Percentiles rank a stretch among this genome's conserved stretches.
Conservation (phyloP, 2,113 vertebrate genomes). For the Tor tambroides region DNA sequence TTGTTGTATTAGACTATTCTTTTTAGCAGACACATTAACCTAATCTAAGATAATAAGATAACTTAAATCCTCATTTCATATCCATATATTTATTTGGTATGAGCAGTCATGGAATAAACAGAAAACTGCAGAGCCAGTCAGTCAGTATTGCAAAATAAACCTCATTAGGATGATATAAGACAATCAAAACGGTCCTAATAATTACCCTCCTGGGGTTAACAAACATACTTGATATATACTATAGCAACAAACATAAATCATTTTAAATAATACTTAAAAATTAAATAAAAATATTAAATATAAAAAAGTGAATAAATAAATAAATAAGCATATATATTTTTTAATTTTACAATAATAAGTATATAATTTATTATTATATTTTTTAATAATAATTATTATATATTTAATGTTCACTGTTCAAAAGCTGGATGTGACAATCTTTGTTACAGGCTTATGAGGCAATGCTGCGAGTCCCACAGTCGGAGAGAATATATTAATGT, state of each 20-base stretch:
- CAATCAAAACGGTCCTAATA: background rate
- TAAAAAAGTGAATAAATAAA: no score
- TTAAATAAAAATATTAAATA: no score
- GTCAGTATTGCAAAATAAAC: background rate
- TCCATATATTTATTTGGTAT: background rate
- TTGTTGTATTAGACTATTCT: background rate
- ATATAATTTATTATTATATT: no score
- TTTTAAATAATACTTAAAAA: no score
- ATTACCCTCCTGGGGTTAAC: no score
- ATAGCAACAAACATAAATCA: no score
- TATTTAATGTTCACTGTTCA: background rate
- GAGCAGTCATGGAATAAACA: background rate
- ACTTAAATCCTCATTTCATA: no score
- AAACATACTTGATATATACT: background rate
- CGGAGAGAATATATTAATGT: constrained; percentile 2
- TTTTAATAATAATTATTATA: no score
- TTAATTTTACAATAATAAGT: no score
- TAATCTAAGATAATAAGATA: background rate
- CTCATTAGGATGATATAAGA: background rate
- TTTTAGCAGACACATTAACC: background rate
- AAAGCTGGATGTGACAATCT: background rate
- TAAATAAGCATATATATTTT: no score
- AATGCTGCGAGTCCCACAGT: no score
- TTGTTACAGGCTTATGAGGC: background rate
- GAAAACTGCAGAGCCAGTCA: no score